phyloP scores from a whole-genome alignment of 35 echinoderm and acorn worm species.

The Nesometra sesokonis region DNA sequence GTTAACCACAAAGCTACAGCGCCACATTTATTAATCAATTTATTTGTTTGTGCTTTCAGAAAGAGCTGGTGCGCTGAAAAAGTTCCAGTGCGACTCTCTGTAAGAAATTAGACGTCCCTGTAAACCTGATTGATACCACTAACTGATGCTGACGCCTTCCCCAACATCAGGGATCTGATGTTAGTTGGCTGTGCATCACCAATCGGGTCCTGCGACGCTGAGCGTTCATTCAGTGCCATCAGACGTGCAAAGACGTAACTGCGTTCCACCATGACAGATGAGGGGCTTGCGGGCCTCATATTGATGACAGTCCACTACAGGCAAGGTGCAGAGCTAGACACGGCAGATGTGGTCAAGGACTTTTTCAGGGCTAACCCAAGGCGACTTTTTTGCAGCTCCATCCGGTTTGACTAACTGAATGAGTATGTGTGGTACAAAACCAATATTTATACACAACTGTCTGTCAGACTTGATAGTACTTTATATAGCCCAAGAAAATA shows the following conservation, averaged over 20 bases:
- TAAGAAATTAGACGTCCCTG: constrained; percentile 13
- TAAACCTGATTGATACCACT: constrained; percentile 23
- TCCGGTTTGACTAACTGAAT: too few relatives aligned
- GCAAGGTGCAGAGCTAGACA: too few relatives aligned
- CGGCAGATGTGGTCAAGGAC: too few relatives aligned
- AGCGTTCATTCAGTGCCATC: constrained; percentile 31
- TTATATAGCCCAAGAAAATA: too few relatives aligned
- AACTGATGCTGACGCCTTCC: constrained; percentile 35
- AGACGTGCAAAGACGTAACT: constrained; percentile 29
- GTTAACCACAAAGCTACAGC: too few relatives aligned
- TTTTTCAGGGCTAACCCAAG: too few relatives aligned
- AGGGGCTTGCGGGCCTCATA: constrained; percentile 24
- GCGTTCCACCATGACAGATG: constrained; percentile 11
- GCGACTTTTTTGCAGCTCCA: too few relatives aligned
- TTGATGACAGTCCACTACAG: neutral
- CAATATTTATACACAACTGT: too few relatives aligned
- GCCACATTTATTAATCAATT: too few relatives aligned
- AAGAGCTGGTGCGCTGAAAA: constrained; percentile 10
- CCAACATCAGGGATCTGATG: constrained; percentile 27
- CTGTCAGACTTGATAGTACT: too few relatives aligned
- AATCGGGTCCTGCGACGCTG: constrained; percentile 35
- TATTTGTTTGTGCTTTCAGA: too few relatives aligned
- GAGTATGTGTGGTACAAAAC: too few relatives aligned
- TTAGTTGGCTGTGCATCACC: constrained; percentile 23
- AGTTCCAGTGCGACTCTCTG: constrained; percentile 1